phyloP scores from a whole-genome alignment of 2,888 invertebrate genomes.

The Aelia acuminata region DNA sequence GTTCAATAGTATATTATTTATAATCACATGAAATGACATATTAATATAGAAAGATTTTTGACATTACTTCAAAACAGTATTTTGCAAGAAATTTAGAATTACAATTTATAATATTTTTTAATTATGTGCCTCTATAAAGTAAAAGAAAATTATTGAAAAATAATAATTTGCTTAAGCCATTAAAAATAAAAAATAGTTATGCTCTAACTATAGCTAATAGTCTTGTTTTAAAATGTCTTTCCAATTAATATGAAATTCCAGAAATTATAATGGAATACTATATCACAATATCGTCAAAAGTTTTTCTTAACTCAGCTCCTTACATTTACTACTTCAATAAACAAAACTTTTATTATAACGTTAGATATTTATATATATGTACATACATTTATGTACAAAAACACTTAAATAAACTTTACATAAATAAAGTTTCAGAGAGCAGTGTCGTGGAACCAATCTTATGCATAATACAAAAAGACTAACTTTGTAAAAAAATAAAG shows the following conservation, averaged over 20 bases:
- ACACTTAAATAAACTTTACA: constrained; percentile 11
- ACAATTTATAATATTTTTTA: not conserved
- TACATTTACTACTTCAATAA: constrained; percentile 1
- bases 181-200: not conserved
- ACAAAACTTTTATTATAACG: constrained; percentile 10
- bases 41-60: not conserved
- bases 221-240: not conserved
- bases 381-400: constrained; percentile 46
- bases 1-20: constrained; percentile 21
- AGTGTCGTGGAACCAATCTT: not conserved
- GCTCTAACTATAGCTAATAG: not conserved
- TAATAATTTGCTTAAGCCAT: not conserved
- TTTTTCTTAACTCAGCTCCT: not conserved
- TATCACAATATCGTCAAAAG: not conserved
- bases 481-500: constrained; percentile 15
- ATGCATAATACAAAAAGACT: not conserved
- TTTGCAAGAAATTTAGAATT: not conserved
- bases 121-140: not conserved
- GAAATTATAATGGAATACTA: constrained; percentile 8
- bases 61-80: not conserved
- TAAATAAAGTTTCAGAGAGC: not conserved
- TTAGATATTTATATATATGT: constrained; percentile 49
- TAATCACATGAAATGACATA: not conserved
- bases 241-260: not conserved
- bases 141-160: not conserved